Evolutionary conservation across 2,113 vertebrate species (phyloP).

Genomic region (Raja brachyura): DNA sequence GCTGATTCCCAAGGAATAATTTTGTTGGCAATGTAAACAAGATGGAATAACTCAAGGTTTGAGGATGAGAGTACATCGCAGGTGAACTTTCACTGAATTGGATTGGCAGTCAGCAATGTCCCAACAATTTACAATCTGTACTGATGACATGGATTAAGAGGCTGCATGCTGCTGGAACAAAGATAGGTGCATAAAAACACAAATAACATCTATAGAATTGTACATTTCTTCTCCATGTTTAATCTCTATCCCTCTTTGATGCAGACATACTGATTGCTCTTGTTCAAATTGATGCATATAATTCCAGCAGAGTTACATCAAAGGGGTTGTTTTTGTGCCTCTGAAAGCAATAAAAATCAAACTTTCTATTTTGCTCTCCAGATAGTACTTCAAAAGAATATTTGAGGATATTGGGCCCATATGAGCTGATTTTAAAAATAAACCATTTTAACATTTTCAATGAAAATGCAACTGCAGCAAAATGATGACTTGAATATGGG

Average conservation of each 20-base stretch:
- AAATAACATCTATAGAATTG: neutral
- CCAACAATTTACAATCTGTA: no score
- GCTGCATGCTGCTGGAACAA: no score
- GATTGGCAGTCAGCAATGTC: no score
- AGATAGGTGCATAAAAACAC: no score
- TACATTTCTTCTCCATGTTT: neutral
- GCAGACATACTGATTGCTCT: neutral
- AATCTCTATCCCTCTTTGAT: neutral
- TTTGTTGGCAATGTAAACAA: no score
- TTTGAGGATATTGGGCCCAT: constrained; percentile 17
- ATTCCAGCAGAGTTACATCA: neutral
- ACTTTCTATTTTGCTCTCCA: neutral
- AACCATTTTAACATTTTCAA: neutral
- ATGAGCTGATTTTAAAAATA: neutral
- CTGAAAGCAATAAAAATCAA: constrained; percentile 19
- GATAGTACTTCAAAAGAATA: constrained; percentile 11
- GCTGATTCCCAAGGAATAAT: neutral
- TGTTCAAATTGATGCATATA: neutral
- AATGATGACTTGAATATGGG: neutral
- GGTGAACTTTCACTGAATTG: neutral
- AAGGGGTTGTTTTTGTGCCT: neutral
- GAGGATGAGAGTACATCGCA: neutral
- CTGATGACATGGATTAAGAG: no score
- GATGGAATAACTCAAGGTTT: neutral
- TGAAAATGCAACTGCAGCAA: neutral